These are phyloP conservation scores for silkworm (Bombyx mori) DNA, from an alignment of 1,140 invertebrate species.

Conservation along the genomic window DNA sequence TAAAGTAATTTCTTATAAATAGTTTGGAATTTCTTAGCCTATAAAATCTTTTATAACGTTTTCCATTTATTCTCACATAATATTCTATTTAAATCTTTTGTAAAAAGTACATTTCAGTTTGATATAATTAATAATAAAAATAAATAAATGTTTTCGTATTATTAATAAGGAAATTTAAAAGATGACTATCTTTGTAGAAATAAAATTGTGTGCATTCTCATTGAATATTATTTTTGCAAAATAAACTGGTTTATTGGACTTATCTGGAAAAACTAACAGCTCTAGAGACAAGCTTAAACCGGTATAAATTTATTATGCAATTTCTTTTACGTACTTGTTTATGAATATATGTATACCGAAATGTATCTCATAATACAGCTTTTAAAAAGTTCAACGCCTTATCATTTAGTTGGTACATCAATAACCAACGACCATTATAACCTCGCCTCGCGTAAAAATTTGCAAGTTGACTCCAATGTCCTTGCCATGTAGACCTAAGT, in stretches of 20 bases:
- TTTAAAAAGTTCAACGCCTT: constrained; percentile 15
- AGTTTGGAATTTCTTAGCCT: too few relatives aligned
- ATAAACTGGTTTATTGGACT: constrained; percentile 15
- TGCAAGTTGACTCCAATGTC: constrained; percentile 32
- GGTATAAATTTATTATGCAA: constrained; percentile 24
- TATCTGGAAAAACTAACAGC: too few relatives aligned
- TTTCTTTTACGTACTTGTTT: constrained; percentile 7
- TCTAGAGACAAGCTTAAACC: constrained; percentile 19
- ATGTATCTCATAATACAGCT: not conserved
- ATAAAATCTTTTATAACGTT: too few relatives aligned
- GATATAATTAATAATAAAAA: not conserved
- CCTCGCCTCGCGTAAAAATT: constrained; percentile 22
- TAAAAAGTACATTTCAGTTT: too few relatives aligned
- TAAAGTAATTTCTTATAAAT: too few relatives aligned
- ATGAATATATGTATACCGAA: not conserved
- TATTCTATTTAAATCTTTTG: too few relatives aligned
- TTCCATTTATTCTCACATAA: too few relatives aligned
- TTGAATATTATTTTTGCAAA: not conserved
- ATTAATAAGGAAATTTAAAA: not conserved
- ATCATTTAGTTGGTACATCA: constrained; percentile 7
- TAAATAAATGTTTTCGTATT: not conserved
- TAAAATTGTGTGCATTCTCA: too few relatives aligned
- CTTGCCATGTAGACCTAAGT: constrained; percentile 44
- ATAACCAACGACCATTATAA: constrained; percentile 15
- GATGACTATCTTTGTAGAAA: too few relatives aligned